Percentiles rank a stretch among this genome's conserved stretches.
These are phyloP conservation scores for Ceryle rudis DNA, from an alignment of 2,797 vertebrate species.

Conservation along the genomic window DNA sequence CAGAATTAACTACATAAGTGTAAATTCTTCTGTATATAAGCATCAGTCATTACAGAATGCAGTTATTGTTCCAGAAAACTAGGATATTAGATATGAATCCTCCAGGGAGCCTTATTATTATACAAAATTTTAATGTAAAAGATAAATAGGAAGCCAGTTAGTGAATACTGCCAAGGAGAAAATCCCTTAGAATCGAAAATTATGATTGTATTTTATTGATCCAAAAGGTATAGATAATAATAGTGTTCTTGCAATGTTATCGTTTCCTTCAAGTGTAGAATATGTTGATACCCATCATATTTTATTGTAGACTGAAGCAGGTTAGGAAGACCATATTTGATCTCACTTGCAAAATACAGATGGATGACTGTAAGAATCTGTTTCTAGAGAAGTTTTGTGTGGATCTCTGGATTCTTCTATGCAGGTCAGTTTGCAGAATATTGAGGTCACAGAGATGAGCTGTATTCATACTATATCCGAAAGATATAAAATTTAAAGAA, in stretches of 20 bases:
- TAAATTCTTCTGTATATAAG: background rate
- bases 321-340: background rate
- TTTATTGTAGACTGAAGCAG: background rate
- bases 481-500: background rate
- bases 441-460: background rate
- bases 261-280: background rate
- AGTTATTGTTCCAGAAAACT: background rate
- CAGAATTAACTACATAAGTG: background rate
- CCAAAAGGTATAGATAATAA: background rate
- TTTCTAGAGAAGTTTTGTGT: background rate
- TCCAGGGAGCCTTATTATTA: background rate
- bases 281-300: background rate
- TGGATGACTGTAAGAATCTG: background rate
- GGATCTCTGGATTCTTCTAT: background rate
- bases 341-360: background rate
- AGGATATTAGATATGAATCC: background rate
- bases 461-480: background rate
- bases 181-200: background rate
- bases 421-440: background rate
- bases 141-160: background rate
- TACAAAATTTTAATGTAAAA: background rate
- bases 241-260: background rate
- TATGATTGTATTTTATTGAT: background rate
- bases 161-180: background rate
- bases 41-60: background rate